Conservation (phyloP, 2,113 vertebrate species). For the Oryzias melastigma region DNA sequence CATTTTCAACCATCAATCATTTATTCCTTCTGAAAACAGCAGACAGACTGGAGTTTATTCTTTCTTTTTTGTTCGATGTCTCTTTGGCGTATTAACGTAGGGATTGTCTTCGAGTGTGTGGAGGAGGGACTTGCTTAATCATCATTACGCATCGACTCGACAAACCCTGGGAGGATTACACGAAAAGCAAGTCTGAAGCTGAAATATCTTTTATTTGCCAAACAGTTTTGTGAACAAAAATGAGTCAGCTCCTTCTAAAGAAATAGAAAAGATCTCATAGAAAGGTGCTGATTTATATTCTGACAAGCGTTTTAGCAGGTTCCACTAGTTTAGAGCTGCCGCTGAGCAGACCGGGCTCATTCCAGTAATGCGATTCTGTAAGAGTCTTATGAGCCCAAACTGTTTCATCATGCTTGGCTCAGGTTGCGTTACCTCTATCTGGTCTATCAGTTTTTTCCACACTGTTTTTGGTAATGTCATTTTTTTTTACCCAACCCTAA, state of each 20-base stretch:
- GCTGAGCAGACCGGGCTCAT: too few species aligned
- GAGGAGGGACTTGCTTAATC: background rate
- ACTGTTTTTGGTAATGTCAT: background rate
- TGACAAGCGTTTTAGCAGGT: background rate
- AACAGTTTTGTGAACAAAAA: background rate
- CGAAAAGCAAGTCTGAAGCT: slow-evolving; percentile 3
- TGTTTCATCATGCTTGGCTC: background rate
- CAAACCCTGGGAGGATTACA: background rate
- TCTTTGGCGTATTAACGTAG: background rate
- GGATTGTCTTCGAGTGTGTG: slow-evolving; percentile 5
- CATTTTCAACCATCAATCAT: too few species aligned
- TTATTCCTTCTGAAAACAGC: too few species aligned
- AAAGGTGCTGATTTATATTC: background rate
- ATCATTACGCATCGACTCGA: background rate
- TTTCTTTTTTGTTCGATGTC: background rate
- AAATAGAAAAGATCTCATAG: background rate
- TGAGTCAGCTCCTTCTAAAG: background rate
- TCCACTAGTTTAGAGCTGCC: background rate
- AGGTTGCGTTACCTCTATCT: background rate
- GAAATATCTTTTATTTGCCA: background rate
- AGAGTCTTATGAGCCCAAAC: too few species aligned
- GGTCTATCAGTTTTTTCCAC: background rate
- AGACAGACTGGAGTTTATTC: background rate
- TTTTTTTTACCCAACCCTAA: background rate
- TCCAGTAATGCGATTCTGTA: too few species aligned